These are phyloP conservation scores for Phyllotis vaccarum DNA, from an alignment of 2,797 vertebrate genomes.

Conservation along the genomic window DNA sequence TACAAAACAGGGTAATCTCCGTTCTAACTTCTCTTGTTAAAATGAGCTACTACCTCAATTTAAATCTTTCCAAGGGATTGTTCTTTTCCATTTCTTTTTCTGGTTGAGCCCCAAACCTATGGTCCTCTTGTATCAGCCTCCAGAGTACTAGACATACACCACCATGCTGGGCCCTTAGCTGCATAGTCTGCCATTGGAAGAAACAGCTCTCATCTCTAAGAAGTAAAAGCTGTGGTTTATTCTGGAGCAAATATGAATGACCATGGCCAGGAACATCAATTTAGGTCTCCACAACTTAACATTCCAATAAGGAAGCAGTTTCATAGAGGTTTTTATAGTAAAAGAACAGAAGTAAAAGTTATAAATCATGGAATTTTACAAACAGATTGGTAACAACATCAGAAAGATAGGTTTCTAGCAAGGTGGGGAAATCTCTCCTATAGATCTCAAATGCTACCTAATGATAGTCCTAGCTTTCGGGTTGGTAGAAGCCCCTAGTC, in stretches of 20 bases:
- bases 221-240: neutral
- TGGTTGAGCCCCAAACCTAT: neutral
- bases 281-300: neutral
- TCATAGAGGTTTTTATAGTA: neutral
- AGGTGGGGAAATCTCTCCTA: neutral
- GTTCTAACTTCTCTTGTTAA: neutral
- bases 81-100: neutral
- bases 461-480: neutral
- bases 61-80: neutral
- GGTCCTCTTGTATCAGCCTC: neutral
- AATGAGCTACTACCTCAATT: constrained; percentile 16
- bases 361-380: neutral
- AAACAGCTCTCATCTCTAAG: neutral
- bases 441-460: neutral
- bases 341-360: neutral
- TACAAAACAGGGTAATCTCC: neutral
- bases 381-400: neutral
- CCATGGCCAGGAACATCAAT: too few relatives aligned
- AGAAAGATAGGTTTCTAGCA: neutral
- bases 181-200: neutral
- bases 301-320: neutral
- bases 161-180: neutral
- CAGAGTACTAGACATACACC: neutral
- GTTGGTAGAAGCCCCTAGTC: neutral
- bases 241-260: neutral